phyloP scores from a whole-genome alignment of 2,113 vertebrate species.

The Phalacrocorax pelagicus region DNA sequence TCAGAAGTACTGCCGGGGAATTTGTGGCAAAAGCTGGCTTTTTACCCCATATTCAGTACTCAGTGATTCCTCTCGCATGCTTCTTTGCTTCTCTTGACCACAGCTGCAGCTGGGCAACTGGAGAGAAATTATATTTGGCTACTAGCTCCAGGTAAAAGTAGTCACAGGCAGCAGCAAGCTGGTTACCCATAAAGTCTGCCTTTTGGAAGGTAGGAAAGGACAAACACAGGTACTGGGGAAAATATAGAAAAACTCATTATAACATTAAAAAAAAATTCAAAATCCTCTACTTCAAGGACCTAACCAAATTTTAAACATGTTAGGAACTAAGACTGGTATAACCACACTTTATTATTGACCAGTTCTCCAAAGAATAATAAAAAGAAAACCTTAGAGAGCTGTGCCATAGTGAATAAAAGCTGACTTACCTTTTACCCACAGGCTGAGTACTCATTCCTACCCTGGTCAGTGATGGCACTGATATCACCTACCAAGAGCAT shows the following conservation, averaged over 20 bases:
- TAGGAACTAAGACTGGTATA: conserved; percentile 52
- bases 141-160: neutral
- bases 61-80: neutral
- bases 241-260: neutral
- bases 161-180: neutral
- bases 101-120: neutral
- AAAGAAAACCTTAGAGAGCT: conserved; percentile 58
- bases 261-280: neutral
- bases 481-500: conserved; percentile 65
- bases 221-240: neutral
- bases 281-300: conserved; percentile 33
- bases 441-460: conserved; percentile 64
- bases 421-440: conserved; percentile 64
- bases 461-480: conserved; percentile 67
- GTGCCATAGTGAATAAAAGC: conserved; percentile 63
- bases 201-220: neutral
- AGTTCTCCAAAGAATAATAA: conserved; percentile 57
- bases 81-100: neutral
- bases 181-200: neutral
- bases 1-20: neutral
- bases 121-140: neutral
- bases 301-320: conserved; percentile 59
- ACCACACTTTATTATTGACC: conserved; percentile 61
- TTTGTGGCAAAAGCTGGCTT: neutral
- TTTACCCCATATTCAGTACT: neutral